Base-by-base conservation (phyloP, 2,113 vertebrate genomes). In the Protomyctophum bolini region DNA sequence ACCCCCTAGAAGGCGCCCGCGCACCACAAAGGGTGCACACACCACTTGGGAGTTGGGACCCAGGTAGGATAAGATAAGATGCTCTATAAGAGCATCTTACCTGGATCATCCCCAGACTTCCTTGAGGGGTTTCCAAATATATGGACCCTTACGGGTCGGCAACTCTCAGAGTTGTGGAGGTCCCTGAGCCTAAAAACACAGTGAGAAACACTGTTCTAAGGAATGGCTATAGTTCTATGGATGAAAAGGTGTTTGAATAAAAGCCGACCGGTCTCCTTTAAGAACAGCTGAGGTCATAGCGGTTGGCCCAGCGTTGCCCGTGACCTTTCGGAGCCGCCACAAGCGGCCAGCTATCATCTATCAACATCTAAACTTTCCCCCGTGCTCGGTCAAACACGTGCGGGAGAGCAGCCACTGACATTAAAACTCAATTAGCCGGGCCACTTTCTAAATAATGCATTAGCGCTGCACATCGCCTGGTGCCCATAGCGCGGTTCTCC, bases 371-470 rank as follows among this genome's bases (percentile, higher is more conserved):
- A 90, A 88, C 89, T 83, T 92, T 88, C 85, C 82, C 83, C 77
- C 58, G 85, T 76, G 77, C 86, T 81, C 46, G 58, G 79, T 90
- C 86, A 80, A 83, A 88, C 84, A 79, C 78, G 77, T 79, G 78
- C 81, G 78, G 81, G 82, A 89, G 89, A 92, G 87, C 79, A 78
- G 85, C 87, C 84, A 69, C 86, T 92, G 90, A 91, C 92, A 93
- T 94, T 93, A 91, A 92, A 92, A 90, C 87, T 91, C 91, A 92
- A 91, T 93, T 94, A 91, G 88, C 75, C 64, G 73, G 76, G 82
- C 89, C 87, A 90, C 87, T 88, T 85, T 82, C 87, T 91, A 91
- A 92, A 92, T 93, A 92, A 92, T 92, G 86, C 86, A 92, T 91
- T 91, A 89, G 86, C 85, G 86, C 85, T 80, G 77, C 81, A 84